phyloP scores from a whole-genome alignment of 2,797 vertebrate species.

The Perodicticus potto region DNA sequence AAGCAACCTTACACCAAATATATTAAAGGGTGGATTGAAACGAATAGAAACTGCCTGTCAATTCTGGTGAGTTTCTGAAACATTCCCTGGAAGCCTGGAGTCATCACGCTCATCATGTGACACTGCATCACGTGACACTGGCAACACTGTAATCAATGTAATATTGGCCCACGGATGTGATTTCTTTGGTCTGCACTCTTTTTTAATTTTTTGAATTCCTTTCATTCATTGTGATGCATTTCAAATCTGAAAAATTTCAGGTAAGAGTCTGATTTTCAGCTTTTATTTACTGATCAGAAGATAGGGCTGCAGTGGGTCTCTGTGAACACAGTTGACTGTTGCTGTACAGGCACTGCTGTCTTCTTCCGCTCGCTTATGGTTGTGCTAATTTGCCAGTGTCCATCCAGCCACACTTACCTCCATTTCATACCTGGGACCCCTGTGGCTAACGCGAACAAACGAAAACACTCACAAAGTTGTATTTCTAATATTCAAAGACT shows the following conservation, averaged over 20 bases:
- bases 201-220: background rate
- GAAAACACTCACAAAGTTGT: background rate
- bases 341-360: too few species aligned
- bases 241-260: slow-evolving; percentile 4
- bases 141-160: background rate
- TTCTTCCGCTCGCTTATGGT: background rate
- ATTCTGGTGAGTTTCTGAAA: background rate
- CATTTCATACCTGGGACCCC: background rate
- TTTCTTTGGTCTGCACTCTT: background rate
- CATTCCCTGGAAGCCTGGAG: background rate
- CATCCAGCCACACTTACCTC: background rate
- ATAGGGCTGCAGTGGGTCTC: background rate
- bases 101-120: background rate
- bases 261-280: background rate
- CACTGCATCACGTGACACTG: background rate
- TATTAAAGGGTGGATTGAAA: background rate
- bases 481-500: slow-evolving; percentile 19
- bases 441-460: background rate
- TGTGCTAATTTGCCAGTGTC: too few species aligned
- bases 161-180: background rate
- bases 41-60: background rate
- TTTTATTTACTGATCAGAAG: background rate
- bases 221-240: background rate
- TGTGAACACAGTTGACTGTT: background rate
- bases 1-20: background rate